Conservation (phyloP, 2,888 invertebrate genomes). For the Calameuta filiformis region DNA sequence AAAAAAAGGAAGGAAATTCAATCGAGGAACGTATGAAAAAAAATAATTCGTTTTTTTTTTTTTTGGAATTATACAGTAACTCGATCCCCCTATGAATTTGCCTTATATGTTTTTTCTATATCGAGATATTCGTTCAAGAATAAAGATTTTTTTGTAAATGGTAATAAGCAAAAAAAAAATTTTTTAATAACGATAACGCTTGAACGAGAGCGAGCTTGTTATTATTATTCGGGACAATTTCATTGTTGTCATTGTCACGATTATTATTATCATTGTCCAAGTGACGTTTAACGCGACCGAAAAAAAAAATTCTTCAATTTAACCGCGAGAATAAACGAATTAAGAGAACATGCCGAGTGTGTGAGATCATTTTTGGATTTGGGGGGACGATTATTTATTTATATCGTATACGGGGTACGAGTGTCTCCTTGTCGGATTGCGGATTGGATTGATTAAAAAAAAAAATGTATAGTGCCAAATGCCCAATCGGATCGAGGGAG, state of each 20-base stretch:
- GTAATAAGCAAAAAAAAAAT: background rate
- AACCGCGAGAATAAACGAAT: no score
- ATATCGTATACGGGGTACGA: background rate
- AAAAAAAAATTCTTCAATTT: background rate
- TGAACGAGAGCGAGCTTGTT: no score
- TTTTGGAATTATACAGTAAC: background rate
- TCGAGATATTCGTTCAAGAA: no score
- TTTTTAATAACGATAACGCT: background rate
- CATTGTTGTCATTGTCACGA: no score
- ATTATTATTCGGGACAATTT: background rate
- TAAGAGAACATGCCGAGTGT: no score
- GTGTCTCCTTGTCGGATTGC: background rate
- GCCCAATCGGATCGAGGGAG: background rate
- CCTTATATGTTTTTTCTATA: no score
- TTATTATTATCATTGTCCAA: no score
- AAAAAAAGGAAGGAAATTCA: no score
- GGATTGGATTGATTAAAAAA: slow-evolving; percentile 27
- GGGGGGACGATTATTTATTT: background rate
- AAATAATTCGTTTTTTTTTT: background rate
- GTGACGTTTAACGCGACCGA: background rate
- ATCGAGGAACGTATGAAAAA: no score
- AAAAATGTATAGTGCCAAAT: slow-evolving; percentile 14
- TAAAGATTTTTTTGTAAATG: no score
- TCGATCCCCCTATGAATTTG: background rate
- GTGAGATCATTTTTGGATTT: no score